A percentile compares a stretch with the other conserved stretches of the same genome.
Conservation (phyloP, 2,888 invertebrate species). For the Aethes cnicana region DNA sequence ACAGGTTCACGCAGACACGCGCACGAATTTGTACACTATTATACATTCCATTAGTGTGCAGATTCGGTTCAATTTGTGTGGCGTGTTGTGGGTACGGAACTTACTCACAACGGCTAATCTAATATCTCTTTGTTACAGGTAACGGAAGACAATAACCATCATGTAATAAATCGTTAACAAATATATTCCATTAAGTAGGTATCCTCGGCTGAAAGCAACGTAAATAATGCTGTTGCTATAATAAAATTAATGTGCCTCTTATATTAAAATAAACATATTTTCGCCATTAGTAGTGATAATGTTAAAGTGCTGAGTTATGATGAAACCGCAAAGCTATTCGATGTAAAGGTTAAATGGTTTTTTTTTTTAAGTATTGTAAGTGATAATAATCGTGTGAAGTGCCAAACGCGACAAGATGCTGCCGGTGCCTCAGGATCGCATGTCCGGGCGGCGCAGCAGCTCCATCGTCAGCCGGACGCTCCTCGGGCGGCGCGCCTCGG, state of each 20-base stretch:
- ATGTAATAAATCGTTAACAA: background rate
- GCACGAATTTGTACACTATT: too few species aligned
- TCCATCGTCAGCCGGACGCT: constrained; percentile 86
- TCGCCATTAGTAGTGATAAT: background rate
- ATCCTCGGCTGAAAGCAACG: constrained; percentile 5
- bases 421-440: constrained; percentile 79
- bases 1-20: too few species aligned
- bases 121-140: constrained; percentile 21
- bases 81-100: too few species aligned
- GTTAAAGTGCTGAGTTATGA: too few species aligned
- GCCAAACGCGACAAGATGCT: constrained; percentile 74
- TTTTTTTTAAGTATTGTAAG: too few species aligned
- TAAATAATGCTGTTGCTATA: constrained; percentile 12
- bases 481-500: constrained; percentile 85
- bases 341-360: too few species aligned
- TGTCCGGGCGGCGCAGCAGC: constrained; percentile 85
- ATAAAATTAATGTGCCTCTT: constrained; percentile 27
- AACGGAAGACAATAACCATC: background rate
- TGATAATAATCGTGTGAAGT: too few species aligned
- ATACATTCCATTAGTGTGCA: too few species aligned
- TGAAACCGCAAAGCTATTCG: too few species aligned
- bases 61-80: too few species aligned
- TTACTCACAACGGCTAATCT: too few species aligned
- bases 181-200: constrained; percentile 3
- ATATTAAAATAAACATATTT: background rate